Evolutionary conservation across 2,888 invertebrate genomes (phyloP), one percentile per base, ranked within the genome.

Genomic region (Pteria penguin): DNA sequence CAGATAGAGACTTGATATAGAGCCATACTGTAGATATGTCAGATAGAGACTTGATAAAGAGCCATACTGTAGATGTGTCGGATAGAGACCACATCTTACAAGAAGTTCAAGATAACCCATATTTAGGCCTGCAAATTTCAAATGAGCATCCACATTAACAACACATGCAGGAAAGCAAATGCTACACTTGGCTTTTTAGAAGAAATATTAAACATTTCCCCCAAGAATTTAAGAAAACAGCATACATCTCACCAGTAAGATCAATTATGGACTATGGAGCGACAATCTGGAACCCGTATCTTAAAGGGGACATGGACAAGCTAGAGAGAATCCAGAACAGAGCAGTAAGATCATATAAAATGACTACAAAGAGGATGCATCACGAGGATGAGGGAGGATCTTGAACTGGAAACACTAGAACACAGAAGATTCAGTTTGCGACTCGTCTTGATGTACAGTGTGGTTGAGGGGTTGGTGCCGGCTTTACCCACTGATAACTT

Each of bases 211-310:
- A 36, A 26, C 63, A 72, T 22, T 32, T 69, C 18, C 69, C 69
- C 14, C 33, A 54, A 58, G 4, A 63, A 57, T 72, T 57, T 36
- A 72, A 65, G 33, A 72, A 72, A 52, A 65, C 33, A 31, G 72
- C 55, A 26, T 70, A 70, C 52, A 71, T 54, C 36, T 61, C 62
- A 26, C 32, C 58, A 22, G 60, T 72, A 27, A 72, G 66, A 72
- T 72, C 65, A 22, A 72, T 33, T n/a, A 57, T 72, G 72, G 72
- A 72, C 36, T 72, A 72, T 58, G 66, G 72, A 2, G 65, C 72
- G 45, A 66, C 58, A 2, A 72, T 72, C 57, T 72, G 66, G 58
- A 72, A 72, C 58, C 66, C 66, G 24, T 72, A 72, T 45, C 26
- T 66, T 8, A 55, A 72, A 66, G 66, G 66, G 60, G n/a, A 72